Evolutionary conservation across 2,888 invertebrate species (phyloP).

Genomic region (Hirtodrosophila cameraria): DNA sequence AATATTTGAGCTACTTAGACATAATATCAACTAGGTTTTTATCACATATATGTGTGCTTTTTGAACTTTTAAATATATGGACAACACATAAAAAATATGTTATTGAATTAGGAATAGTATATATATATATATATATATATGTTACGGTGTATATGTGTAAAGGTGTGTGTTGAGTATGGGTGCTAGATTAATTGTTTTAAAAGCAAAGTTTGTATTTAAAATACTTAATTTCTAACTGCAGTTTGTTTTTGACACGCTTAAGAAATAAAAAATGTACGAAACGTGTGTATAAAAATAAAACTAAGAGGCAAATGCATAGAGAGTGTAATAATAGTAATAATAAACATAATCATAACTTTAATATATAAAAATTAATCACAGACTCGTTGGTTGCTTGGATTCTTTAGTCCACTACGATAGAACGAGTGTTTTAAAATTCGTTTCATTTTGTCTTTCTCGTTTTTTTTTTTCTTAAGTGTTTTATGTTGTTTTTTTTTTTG

Average conservation of each 20-base stretch:
- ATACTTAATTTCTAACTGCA: constrained; percentile 37
- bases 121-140: constrained; percentile 11
- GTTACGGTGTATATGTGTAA: constrained; percentile 7
- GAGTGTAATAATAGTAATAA: constrained; percentile 24
- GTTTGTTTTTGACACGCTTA: constrained; percentile 28
- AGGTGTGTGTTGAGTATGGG: constrained; percentile 15
- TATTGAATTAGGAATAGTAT: constrained; percentile 9
- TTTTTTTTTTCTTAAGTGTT: constrained; percentile 3
- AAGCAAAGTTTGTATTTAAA: constrained; percentile 11
- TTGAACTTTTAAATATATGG: constrained; percentile 31
- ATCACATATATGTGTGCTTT: constrained; percentile 50
- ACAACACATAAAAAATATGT: constrained; percentile 36
- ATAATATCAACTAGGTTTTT: constrained; percentile 42
- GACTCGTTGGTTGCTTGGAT: constrained; percentile 57
- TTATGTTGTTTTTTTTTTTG: constrained; percentile 6
- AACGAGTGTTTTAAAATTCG: constrained; percentile 22
- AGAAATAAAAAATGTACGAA: constrained; percentile 30
- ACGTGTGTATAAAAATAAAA: constrained; percentile 35
- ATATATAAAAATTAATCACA: constrained; percentile 67
- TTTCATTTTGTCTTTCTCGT: constrained; percentile 5
- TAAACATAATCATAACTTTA: constrained; percentile 27
- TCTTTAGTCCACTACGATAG: constrained; percentile 20
- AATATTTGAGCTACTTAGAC: constrained; percentile 35
- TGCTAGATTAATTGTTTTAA: constrained; percentile 16
- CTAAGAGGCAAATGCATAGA: constrained; percentile 39